A percentile compares a stretch with the other conserved stretches of the same genome.
Conservation (phyloP, 2,797 vertebrate genomes). For the Poeciliopsis infans region DNA sequence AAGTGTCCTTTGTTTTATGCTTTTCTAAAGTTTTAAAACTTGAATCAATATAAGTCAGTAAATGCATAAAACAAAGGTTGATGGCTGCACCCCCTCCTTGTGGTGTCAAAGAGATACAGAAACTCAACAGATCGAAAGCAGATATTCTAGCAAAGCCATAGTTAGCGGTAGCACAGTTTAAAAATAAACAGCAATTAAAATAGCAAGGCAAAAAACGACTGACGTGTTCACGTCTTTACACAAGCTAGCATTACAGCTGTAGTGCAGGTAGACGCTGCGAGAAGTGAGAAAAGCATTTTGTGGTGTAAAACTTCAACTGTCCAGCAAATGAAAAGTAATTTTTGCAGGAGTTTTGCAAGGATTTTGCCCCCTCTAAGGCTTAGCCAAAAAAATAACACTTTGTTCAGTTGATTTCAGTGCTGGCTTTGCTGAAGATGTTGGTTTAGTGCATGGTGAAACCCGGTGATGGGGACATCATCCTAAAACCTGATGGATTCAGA, state of each 20-base stretch:
- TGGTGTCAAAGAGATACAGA: not conserved
- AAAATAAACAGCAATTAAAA: not conserved
- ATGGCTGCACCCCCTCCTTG: not conserved
- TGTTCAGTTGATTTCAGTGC: not conserved
- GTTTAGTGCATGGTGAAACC: not conserved
- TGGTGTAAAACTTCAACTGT: not conserved
- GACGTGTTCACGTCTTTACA: not conserved
- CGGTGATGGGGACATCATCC: not conserved
- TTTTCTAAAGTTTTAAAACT: not conserved
- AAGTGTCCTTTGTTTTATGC: not conserved
- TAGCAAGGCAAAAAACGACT: not conserved
- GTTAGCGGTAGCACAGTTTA: not conserved
- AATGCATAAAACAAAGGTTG: not conserved
- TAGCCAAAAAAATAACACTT: not conserved
- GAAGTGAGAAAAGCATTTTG: not conserved
- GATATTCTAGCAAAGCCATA: not conserved
- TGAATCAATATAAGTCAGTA: not conserved
- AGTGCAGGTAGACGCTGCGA: not conserved
- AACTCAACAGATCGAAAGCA: not conserved
- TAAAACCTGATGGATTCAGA: not conserved
- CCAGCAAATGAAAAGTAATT: not conserved
- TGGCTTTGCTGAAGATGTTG: not conserved
- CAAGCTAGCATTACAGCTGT: not conserved
- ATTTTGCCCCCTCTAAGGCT: not conserved
- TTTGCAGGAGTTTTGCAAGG: not conserved